These are phyloP conservation scores for Sclerodermus sp. DNA, from an alignment of 2,888 invertebrate species.

Conservation along the genomic window DNA sequence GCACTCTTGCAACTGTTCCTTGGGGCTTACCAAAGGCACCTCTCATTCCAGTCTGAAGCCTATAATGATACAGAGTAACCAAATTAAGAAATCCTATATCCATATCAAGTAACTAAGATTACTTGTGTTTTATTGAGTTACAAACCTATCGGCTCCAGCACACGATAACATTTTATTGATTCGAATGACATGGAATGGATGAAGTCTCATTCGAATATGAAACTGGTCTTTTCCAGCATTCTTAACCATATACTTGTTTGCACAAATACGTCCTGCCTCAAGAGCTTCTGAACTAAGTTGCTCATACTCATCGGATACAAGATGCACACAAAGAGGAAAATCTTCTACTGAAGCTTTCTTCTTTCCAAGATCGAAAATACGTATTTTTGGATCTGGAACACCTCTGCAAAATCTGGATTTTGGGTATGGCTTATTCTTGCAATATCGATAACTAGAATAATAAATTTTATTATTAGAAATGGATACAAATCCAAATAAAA, in stretches of 20 bases:
- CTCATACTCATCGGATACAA: conserved; percentile 99
- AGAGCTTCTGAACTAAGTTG: conserved; percentile 98
- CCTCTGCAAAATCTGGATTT: conserved; percentile 99
- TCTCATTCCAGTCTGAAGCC: conserved; percentile 99
- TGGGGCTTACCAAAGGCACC: conserved; percentile 99
- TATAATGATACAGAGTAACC: conserved; percentile 51
- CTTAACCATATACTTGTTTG: conserved; percentile 98
- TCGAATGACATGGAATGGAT: conserved; percentile 99
- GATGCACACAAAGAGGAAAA: conserved; percentile 96
- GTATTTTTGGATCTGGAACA: conserved; percentile 99
- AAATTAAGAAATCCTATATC: conserved; percentile 3
- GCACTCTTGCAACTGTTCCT: conserved; percentile 99
- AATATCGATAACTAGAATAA: conserved; percentile 99
- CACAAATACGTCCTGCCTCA: conserved; percentile 99
- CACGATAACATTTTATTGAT: conserved; percentile 99
- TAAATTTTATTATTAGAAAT: too few relatives aligned
- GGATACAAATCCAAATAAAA: too few relatives aligned
- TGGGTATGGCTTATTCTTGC: conserved; percentile 99
- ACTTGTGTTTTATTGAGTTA: conserved; percentile 10
- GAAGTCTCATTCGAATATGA: conserved; percentile 97
- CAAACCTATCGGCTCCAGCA: conserved; percentile 99
- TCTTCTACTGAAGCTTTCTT: conserved; percentile 97
- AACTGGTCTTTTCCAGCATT: conserved; percentile 99
- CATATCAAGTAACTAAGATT: too few relatives aligned
- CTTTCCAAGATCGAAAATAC: conserved; percentile 98